Conservation (phyloP, 2,888 invertebrate genomes). For the Leptothorax acervorum region DNA sequence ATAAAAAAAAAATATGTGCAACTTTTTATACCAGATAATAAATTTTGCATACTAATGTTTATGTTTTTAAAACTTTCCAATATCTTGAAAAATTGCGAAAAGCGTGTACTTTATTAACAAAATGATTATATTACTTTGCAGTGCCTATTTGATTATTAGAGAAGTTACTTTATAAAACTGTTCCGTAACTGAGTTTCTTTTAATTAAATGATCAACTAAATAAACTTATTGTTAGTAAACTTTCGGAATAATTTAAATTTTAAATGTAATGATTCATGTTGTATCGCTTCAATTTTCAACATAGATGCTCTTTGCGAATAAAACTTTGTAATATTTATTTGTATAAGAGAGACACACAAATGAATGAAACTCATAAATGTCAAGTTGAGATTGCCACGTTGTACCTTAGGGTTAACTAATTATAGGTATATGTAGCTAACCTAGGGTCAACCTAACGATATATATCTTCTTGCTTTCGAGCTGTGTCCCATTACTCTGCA, state of each 20-base stretch:
- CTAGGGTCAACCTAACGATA: too few relatives aligned
- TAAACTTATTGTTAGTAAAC: not conserved
- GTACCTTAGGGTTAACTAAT: not conserved
- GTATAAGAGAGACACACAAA: not conserved
- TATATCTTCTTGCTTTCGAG: not conserved
- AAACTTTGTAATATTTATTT: conserved; percentile 6
- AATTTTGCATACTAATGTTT: not conserved
- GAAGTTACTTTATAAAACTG: not conserved
- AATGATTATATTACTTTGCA: not conserved
- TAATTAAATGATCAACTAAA: not conserved
- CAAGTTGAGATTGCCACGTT: not conserved
- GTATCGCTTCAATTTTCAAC: not conserved
- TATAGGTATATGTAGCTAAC: too few relatives aligned
- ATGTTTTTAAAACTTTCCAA: not conserved
- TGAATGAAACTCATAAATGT: not conserved
- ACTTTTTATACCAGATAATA: not conserved
- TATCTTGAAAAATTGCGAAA: not conserved
- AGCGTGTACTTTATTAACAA: not conserved
- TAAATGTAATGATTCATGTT: not conserved
- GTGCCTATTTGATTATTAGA: not conserved
- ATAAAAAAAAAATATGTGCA: not conserved
- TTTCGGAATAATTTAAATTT: not conserved
- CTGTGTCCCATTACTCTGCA: not conserved
- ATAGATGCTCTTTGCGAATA: not conserved
- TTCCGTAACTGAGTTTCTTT: not conserved